Conservation (phyloP, 2,888 invertebrate genomes). For the Sinohyriopsis cumingii region DNA sequence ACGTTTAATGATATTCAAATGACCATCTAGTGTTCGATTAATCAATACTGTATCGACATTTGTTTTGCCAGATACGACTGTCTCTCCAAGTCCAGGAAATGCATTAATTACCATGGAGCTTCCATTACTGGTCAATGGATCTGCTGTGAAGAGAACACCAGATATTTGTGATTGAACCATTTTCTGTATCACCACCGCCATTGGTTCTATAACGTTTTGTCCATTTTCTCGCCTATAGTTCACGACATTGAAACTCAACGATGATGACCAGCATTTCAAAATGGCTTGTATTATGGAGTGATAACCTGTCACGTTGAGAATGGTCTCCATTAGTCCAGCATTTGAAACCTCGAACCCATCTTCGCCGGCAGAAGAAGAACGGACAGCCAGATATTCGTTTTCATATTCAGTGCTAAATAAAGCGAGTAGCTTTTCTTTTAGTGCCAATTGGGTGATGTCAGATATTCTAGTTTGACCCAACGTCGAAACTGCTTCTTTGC, state of each 20-base stretch:
- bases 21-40: no score
- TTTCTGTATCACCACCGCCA: conserved; percentile 12
- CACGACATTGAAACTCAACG: conserved; percentile 1
- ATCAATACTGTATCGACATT: no score
- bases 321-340: conserved; percentile 8
- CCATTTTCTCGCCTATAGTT: conserved; percentile 12
- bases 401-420: no score
- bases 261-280: conserved; percentile 6
- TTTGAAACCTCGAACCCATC: conserved; percentile 3
- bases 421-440: no score
- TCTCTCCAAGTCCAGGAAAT: no score
- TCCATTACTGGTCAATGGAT: conserved; percentile 10
- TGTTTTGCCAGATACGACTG: no score
- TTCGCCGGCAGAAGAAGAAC: conserved; percentile 10
- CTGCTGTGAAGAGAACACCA: conserved; percentile 12
- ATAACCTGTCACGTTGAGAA: neutral
- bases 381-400: neutral
- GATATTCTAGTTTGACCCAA: no score
- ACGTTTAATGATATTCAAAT: no score
- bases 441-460: no score
- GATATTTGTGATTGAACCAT: conserved; percentile 12
- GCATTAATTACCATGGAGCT: conserved; percentile 1
- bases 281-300: conserved; percentile 1
- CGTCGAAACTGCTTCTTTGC: no score
- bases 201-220: conserved; percentile 4